A percentile compares a stretch with the other conserved stretches of the same genome.
These are phyloP conservation scores for Vireo altiloquus DNA, from an alignment of 2,113 vertebrate species.

Conservation along the genomic window DNA sequence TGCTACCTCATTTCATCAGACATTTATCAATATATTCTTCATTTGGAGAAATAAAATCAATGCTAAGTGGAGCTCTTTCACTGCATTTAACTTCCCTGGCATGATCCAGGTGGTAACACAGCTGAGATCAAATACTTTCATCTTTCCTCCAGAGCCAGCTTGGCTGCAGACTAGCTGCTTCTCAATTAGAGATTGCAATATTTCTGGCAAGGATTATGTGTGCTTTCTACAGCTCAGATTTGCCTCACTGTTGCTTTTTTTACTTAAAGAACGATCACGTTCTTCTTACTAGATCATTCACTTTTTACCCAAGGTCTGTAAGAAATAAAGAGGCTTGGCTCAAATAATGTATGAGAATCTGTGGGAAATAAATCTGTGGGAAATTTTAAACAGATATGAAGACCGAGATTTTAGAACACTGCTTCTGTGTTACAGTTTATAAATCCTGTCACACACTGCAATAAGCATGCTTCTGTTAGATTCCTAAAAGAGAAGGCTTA, in stretches of 20 bases:
- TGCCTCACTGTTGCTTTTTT: background rate
- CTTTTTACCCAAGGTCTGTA: background rate
- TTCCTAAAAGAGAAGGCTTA: background rate
- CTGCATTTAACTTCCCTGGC: conserved; percentile 44
- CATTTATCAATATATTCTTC: conserved; percentile 43
- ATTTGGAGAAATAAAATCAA: conserved; percentile 49
- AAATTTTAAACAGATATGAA: background rate
- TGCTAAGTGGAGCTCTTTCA: conserved; percentile 32
- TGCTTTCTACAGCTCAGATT: background rate
- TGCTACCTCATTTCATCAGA: conserved; percentile 49
- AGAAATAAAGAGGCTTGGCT: background rate
- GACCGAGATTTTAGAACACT: background rate
- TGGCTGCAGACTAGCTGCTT: conserved; percentile 29
- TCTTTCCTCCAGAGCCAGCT: conserved; percentile 46
- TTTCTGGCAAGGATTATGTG: conserved; percentile 32
- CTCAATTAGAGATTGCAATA: background rate
- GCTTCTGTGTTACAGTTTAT: background rate
- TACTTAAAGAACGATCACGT: background rate
- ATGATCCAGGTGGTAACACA: conserved; percentile 49
- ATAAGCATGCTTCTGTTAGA: background rate
- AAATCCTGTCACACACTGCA: background rate
- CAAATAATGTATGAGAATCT: background rate
- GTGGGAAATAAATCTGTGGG: background rate
- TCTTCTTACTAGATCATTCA: background rate
- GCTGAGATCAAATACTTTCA: conserved; percentile 47